A percentile compares a stretch with the other conserved stretches of the same genome.
Evolutionary conservation across 2,113 vertebrate species (phyloP).

Genomic region (Empidonax traillii): DNA sequence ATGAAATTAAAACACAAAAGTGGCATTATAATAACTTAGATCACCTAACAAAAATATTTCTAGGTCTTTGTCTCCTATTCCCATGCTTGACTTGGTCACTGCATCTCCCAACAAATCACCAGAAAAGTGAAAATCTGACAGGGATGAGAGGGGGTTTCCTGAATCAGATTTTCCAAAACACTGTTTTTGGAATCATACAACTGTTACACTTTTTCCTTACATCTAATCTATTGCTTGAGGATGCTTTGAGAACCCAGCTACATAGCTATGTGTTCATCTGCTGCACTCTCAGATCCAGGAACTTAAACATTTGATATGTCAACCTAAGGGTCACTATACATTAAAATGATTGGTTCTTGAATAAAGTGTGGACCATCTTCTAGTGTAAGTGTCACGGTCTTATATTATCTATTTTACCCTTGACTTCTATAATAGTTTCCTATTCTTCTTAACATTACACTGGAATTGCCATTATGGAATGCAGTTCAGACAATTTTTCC

Average conservation of each 20-base stretch:
- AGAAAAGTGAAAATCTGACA: background rate
- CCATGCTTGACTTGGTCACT: fast-evolving
- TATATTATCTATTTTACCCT: too few species aligned
- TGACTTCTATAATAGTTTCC: background rate
- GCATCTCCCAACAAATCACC: background rate
- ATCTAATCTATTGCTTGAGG: background rate
- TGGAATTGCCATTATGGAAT: background rate
- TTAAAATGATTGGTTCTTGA: background rate
- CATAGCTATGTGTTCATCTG: background rate
- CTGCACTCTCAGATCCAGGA: background rate
- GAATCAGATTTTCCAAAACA: background rate
- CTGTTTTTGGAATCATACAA: background rate
- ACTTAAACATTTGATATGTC: background rate
- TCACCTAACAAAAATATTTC: background rate
- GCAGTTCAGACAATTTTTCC: background rate
- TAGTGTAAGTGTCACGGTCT: fast-evolving
- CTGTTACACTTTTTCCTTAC: background rate
- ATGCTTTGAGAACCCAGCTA: background rate
- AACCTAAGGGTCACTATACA: background rate
- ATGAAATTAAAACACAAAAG: background rate
- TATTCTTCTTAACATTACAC: background rate
- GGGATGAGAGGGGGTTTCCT: background rate
- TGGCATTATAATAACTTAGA: background rate
- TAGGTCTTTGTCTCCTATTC: background rate
- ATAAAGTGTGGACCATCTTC: background rate